phyloP scores from a whole-genome alignment of 1,140 invertebrate genomes.

The Anoplolepis gracilipes region DNA sequence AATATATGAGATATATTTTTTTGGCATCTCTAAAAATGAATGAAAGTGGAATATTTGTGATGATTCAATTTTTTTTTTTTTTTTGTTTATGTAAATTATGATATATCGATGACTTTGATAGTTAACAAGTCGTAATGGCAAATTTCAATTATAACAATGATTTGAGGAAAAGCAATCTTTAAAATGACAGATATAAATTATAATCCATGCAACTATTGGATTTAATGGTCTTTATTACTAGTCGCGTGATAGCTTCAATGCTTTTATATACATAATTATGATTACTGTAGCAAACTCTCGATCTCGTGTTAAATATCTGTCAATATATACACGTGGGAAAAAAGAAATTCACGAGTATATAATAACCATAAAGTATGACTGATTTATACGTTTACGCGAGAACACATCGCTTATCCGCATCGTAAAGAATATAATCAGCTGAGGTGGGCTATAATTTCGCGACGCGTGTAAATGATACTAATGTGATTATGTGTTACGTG shows the following conservation, averaged over 20 bases:
- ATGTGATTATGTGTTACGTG: conserved; percentile 23
- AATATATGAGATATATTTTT: not conserved
- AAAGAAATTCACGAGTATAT: not conserved
- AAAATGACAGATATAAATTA: conserved; percentile 8
- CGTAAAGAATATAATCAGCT: conserved; percentile 40
- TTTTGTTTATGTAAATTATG: not conserved
- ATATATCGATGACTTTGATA: not conserved
- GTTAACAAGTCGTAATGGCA: not conserved
- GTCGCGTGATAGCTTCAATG: not conserved
- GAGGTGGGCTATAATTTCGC: conserved; percentile 35
- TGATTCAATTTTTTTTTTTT: not conserved
- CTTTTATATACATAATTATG: conserved; percentile 9
- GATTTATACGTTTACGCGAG: conserved; percentile 44
- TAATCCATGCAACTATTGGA: not conserved
- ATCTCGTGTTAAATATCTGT: not conserved
- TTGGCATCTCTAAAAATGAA: not conserved
- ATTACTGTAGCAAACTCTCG: not conserved
- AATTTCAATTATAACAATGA: not conserved
- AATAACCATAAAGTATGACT: conserved; percentile 19
- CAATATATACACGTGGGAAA: not conserved
- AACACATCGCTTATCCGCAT: conserved; percentile 11
- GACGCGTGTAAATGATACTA: conserved; percentile 50
- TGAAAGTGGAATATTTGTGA: not conserved
- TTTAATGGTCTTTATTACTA: conserved; percentile 13
- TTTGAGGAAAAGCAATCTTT: not conserved